Conservation (phyloP, 2,888 invertebrate species). For the Dolichopus griseipennis region DNA sequence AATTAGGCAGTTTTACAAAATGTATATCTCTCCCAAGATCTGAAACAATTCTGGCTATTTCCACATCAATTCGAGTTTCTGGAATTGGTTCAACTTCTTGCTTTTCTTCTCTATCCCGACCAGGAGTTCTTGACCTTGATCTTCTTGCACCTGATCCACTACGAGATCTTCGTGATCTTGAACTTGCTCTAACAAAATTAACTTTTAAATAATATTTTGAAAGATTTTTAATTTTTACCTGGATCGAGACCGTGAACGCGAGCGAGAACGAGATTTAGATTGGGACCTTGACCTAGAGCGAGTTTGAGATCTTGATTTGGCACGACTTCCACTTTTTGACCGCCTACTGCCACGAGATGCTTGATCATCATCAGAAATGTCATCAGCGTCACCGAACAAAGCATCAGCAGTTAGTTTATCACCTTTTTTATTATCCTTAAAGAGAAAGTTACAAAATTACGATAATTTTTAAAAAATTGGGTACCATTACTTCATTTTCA, state of each 20-base stretch:
- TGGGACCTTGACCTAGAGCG: conserved; percentile 22
- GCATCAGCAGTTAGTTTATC: conserved; percentile 58
- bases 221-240: conserved; percentile 18
- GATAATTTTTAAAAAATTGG: not conserved
- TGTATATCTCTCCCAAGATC: conserved; percentile 87
- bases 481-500: conserved; percentile 46
- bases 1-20: conserved; percentile 96
- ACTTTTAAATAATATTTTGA: not conserved
- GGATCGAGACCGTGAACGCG: conserved; percentile 30
- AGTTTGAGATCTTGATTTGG: conserved; percentile 26
- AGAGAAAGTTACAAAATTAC: not conserved
- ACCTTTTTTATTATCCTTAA: conserved; percentile 24
- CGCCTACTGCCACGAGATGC: conserved; percentile 32
- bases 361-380: conserved; percentile 62
- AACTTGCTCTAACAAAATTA: not conserved
- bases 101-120: conserved; percentile 48
- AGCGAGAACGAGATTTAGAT: conserved; percentile 27
- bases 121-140: conserved; percentile 35
- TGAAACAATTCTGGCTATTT: conserved; percentile 90
- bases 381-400: conserved; percentile 87
- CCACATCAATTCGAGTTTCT: conserved; percentile 92
- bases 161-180: conserved; percentile 29
- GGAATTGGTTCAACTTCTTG: conserved; percentile 72
- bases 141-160: conserved; percentile 37
- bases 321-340: conserved; percentile 33